Evolutionary conservation across 2,888 invertebrate species (phyloP).

Genomic region (Dendrolimus houi): DNA sequence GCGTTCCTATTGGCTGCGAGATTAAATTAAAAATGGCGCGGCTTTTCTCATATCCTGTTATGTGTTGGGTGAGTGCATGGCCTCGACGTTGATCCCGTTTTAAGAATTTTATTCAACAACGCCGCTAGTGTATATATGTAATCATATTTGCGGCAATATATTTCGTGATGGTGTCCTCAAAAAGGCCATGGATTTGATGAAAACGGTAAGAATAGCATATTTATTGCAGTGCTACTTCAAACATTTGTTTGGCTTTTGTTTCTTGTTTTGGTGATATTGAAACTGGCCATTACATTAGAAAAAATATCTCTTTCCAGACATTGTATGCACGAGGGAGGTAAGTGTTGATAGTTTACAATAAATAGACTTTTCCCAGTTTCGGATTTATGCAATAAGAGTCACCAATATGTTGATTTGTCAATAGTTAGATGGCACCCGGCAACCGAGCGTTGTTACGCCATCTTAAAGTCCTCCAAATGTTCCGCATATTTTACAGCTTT

Average conservation of each 20-base stretch:
- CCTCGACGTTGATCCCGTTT: constrained; percentile 63
- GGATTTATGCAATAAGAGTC: constrained; percentile 46
- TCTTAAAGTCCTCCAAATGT: constrained; percentile 71
- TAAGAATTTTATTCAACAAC: constrained; percentile 50
- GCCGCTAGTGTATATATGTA: constrained; percentile 52
- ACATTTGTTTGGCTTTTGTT: constrained; percentile 75
- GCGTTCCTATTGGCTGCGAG: constrained; percentile 39
- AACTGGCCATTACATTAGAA: constrained; percentile 77
- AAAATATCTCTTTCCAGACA: constrained; percentile 76
- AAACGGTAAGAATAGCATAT: constrained; percentile 67
- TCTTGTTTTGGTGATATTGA: constrained; percentile 77
- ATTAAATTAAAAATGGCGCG: constrained; percentile 57
- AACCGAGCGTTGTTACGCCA: constrained; percentile 76
- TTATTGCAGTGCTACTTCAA: constrained; percentile 41
- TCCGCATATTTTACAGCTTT: constrained; percentile 67
- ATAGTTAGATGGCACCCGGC: constrained; percentile 70
- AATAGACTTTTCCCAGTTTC: constrained; percentile 54
- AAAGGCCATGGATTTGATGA: constrained; percentile 78
- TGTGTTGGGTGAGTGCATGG: constrained; percentile 62
- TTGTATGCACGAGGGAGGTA: constrained; percentile 74
- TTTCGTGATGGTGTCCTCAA: constrained; percentile 74
- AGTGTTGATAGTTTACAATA: constrained; percentile 60
- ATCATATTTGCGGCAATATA: constrained; percentile 49
- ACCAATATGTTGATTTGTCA: constrained; percentile 67
- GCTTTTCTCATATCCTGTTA: constrained; percentile 72